Conservation (phyloP, 64 coral and sea anemone genomes). For the Montipora sp. region DNA sequence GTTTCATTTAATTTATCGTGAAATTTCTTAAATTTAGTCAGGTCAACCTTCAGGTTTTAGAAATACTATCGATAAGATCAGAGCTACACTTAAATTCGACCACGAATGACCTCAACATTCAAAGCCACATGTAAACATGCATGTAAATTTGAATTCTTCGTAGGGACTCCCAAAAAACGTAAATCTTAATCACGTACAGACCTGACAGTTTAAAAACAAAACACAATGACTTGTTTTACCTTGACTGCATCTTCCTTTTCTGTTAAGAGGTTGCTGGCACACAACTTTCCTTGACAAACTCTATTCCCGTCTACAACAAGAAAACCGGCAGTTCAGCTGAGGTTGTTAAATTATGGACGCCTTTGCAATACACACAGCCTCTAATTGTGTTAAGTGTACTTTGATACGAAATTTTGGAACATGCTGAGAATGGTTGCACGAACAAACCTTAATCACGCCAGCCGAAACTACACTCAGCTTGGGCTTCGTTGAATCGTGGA, state of each 20-base stretch:
- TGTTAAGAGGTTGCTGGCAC: slow-evolving; percentile 16
- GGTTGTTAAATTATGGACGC: slow-evolving; percentile 27
- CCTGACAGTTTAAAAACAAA: background rate
- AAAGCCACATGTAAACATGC: background rate
- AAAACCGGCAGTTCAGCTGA: background rate
- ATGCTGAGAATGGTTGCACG: background rate
- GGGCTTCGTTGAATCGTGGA: background rate
- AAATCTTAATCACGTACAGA: background rate
- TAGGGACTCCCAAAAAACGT: background rate
- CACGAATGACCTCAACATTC: background rate
- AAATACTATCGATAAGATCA: too few relatives aligned
- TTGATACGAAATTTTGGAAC: background rate
- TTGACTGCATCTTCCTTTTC: slow-evolving; percentile 19
- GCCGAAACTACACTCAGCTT: background rate
- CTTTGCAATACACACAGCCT: background rate
- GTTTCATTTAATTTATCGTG: background rate
- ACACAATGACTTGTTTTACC: background rate
- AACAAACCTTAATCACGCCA: background rate
- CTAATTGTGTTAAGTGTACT: background rate
- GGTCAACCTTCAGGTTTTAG: too few relatives aligned
- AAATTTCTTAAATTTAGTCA: background rate
- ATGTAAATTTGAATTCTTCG: background rate
- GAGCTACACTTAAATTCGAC: background rate
- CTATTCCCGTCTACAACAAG: background rate
- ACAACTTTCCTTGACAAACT: slow-evolving; percentile 32